Evolutionary conservation across 2,888 invertebrate species (phyloP).

Genomic region (Chironomus riparius): DNA sequence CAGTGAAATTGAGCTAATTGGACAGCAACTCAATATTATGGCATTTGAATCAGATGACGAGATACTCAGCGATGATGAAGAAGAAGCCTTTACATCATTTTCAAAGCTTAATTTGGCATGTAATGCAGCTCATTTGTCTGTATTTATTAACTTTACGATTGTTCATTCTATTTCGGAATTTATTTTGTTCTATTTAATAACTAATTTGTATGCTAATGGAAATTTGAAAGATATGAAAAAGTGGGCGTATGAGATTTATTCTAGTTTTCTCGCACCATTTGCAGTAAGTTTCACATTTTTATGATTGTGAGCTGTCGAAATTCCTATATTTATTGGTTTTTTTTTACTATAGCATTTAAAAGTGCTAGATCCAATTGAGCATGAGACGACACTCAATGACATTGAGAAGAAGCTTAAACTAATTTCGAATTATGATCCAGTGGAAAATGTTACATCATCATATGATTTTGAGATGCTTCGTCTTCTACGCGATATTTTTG

Average conservation of each 20-base stretch:
- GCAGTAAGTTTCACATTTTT: conserved; percentile 41
- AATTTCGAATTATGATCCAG: background rate
- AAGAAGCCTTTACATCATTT: conserved; percentile 81
- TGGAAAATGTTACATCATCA: background rate
- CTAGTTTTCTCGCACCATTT: conserved; percentile 84
- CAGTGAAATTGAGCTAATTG: background rate
- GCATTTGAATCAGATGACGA: background rate
- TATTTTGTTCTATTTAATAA: conserved; percentile 68
- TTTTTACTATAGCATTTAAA: background rate
- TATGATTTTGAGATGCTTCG: conserved; percentile 83
- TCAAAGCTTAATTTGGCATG: conserved; percentile 73
- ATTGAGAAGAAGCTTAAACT: conserved; percentile 75
- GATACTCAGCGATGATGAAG: conserved; percentile 45
- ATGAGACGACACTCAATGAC: conserved; percentile 76
- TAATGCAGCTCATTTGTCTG: conserved; percentile 72
- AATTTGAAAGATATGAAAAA: conserved; percentile 84
- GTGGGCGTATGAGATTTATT: conserved; percentile 99
- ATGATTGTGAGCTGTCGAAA: background rate
- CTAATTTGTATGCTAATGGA: conserved; percentile 80
- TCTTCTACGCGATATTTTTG: conserved; percentile 76
- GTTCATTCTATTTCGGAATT: conserved; percentile 71
- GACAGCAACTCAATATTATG: background rate
- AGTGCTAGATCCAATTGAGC: background rate
- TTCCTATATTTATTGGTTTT: background rate
- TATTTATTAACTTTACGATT: conserved; percentile 85